phyloP scores from a whole-genome alignment of 2,888 invertebrate species.

The Eueremaeus valkanovi region DNA sequence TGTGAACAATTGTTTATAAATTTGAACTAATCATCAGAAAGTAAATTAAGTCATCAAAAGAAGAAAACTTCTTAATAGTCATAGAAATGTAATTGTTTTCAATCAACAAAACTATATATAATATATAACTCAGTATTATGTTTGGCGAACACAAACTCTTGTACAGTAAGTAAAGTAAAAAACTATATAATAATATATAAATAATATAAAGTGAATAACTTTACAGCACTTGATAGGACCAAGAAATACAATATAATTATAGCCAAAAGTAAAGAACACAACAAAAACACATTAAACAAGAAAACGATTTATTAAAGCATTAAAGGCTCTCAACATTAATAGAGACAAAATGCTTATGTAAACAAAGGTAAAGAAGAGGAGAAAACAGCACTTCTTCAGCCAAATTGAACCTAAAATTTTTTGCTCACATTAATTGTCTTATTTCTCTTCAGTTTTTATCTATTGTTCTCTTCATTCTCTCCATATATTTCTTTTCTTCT shows the following conservation, averaged over 20 bases:
- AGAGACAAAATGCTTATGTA: not conserved
- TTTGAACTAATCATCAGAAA: too few species aligned
- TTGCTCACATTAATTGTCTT: slow-evolving; percentile 22
- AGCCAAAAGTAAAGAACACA: not conserved
- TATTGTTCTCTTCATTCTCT: not conserved
- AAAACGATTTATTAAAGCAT: not conserved
- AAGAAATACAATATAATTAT: not conserved
- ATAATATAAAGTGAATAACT: not conserved
- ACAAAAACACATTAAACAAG: not conserved
- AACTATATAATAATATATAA: too few species aligned
- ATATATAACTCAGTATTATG: not conserved
- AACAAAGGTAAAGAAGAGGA: slow-evolving; percentile 9
- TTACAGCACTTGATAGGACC: slow-evolving; percentile 8
- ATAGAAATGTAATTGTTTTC: not conserved
- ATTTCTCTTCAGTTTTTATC: not conserved
- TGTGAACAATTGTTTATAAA: too few species aligned
- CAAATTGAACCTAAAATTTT: not conserved
- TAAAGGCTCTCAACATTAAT: not conserved
- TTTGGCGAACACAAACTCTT: slow-evolving; percentile 8
- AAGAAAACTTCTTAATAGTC: too few species aligned
- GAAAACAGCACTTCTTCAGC: not conserved
- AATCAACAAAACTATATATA: not conserved
- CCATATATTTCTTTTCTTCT: too few species aligned
- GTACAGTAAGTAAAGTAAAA: too few species aligned
- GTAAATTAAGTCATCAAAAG: too few species aligned